phyloP scores from a whole-genome alignment of 1,140 invertebrate species.

The Colletes gigas region DNA sequence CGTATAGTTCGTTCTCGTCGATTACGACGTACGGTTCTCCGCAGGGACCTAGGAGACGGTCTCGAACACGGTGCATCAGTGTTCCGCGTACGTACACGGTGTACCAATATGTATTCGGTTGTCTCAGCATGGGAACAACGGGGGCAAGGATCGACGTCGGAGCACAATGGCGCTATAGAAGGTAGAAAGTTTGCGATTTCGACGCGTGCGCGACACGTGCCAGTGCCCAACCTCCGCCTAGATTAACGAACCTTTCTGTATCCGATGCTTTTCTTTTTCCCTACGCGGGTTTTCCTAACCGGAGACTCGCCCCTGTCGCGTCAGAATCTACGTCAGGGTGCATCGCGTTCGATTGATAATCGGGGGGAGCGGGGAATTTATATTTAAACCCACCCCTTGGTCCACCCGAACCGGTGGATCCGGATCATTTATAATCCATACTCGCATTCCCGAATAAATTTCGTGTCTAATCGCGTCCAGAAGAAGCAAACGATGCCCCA shows the following conservation, averaged over 20 bases:
- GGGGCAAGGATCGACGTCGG: not conserved
- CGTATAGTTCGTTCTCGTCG: slow-evolving; percentile 26
- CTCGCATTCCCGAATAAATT: no score
- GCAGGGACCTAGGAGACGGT: not conserved
- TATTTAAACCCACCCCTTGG: not conserved
- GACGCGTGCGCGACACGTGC: slow-evolving; percentile 48
- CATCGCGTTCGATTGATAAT: no score
- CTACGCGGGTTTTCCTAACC: slow-evolving; percentile 10
- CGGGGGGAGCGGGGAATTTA: not conserved
- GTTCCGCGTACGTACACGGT: not conserved
- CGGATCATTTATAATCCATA: no score
- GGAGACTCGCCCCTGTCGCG: not conserved
- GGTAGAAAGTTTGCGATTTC: slow-evolving; percentile 52
- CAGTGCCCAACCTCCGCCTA: slow-evolving; percentile 16
- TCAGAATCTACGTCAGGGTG: no score
- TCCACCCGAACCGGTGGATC: no score
- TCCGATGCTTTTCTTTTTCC: slow-evolving; percentile 24
- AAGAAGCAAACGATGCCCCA: no score
- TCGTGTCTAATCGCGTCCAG: no score
- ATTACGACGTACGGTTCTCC: slow-evolving; percentile 19
- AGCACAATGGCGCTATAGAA: slow-evolving; percentile 42
- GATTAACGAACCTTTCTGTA: slow-evolving; percentile 37
- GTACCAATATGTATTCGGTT: not conserved
- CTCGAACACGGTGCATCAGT: slow-evolving; percentile 22
- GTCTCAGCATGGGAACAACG: slow-evolving; percentile 46